Conservation (phyloP, 2,797 vertebrate species). For the Hydrolagus colliei region DNA sequence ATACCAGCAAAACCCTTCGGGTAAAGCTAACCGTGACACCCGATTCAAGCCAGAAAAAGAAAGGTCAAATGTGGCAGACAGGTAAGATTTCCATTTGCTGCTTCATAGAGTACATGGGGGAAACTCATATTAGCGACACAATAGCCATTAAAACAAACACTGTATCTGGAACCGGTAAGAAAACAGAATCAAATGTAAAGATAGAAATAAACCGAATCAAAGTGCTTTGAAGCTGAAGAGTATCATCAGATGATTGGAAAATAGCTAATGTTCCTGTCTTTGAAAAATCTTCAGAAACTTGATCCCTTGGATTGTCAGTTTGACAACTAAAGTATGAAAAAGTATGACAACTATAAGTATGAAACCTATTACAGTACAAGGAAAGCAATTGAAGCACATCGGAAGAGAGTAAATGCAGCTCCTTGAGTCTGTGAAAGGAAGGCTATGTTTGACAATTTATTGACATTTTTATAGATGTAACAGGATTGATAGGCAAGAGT, state of each 20-base stretch:
- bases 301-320: not conserved
- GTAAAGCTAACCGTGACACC: conserved; percentile 93
- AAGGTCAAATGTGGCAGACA: conserved; percentile 63
- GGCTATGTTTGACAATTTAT: not conserved
- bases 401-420: not conserved
- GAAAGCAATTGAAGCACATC: conserved; percentile 12
- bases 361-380: not conserved
- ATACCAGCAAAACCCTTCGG: conserved; percentile 87
- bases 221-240: conserved; percentile 39
- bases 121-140: not conserved
- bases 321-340: not conserved
- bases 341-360: not conserved
- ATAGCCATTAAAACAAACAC: not conserved
- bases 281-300: not conserved
- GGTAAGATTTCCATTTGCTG: conserved; percentile 49
- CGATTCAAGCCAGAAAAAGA: conserved; percentile 84
- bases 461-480: not conserved
- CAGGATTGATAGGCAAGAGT: not conserved
- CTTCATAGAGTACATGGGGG: no score
- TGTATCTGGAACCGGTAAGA: conserved; percentile 35
- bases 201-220: conserved; percentile 24
- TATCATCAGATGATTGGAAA: not conserved
- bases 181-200: conserved; percentile 6
- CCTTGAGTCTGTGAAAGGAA: not conserved
- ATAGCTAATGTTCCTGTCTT: conserved; percentile 11